These are phyloP conservation scores for Pheosia tremula DNA, from an alignment of 2,888 invertebrate species.

Conservation along the genomic window DNA sequence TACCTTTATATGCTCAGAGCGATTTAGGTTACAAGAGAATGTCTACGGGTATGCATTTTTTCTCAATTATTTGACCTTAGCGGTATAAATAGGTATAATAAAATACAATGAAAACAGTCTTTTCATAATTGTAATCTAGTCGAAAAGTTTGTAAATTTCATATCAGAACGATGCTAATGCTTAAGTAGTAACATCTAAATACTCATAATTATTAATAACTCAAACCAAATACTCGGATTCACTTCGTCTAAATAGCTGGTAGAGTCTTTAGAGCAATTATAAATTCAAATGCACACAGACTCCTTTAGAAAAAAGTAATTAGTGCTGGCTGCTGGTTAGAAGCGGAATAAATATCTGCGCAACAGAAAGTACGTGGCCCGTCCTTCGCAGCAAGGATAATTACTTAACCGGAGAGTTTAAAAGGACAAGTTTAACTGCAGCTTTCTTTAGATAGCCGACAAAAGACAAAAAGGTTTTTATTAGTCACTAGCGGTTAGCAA, in stretches of 20 bases:
- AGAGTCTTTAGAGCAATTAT: slow-evolving; percentile 32
- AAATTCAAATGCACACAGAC: slow-evolving; percentile 43
- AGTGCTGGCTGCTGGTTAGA: slow-evolving; percentile 25
- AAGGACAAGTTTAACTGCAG: slow-evolving; percentile 34
- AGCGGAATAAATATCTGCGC: slow-evolving; percentile 21
- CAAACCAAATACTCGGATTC: neutral
- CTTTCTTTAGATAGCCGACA: slow-evolving; percentile 9
- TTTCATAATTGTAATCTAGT: too few species aligned
- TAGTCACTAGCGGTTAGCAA: too few species aligned
- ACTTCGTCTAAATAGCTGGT: neutral
- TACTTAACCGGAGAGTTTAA: slow-evolving; percentile 37
- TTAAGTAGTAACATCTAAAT: neutral
- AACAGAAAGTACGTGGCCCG: slow-evolving; percentile 47
- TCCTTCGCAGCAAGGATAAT: slow-evolving; percentile 47
- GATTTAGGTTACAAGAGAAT: too few species aligned
- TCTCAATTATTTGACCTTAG: too few species aligned
- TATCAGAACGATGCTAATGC: too few species aligned
- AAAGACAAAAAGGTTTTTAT: neutral
- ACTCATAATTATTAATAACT: neutral
- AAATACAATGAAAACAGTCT: too few species aligned
- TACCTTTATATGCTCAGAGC: too few species aligned
- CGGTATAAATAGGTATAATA: too few species aligned
- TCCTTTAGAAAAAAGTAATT: slow-evolving; percentile 42
- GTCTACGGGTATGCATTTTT: too few species aligned
- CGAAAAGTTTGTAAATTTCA: too few species aligned